Percentiles rank a stretch among this genome's conserved stretches.
Evolutionary conservation across 2,113 vertebrate genomes (phyloP).

Genomic region (Platysternon megacephalum): DNA sequence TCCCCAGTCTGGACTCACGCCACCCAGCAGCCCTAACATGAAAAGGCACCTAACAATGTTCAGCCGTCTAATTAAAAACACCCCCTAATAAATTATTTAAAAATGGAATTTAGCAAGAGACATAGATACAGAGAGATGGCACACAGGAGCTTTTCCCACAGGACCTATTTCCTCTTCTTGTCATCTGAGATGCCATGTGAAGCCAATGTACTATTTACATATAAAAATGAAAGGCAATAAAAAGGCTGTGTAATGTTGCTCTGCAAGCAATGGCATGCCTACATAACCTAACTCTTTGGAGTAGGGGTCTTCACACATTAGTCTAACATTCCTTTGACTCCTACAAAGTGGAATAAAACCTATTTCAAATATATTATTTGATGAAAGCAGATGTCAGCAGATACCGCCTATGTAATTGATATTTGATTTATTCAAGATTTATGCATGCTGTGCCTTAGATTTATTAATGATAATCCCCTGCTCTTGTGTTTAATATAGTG

Average conservation of each 20-base stretch:
- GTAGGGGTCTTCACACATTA: constrained; percentile 58
- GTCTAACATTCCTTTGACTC: constrained; percentile 74
- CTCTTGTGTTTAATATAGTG: constrained; percentile 91
- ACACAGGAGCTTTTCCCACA: constrained; percentile 13
- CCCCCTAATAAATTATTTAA: background rate
- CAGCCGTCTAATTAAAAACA: background rate
- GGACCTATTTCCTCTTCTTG: background rate
- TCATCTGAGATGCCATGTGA: background rate
- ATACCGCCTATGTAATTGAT: constrained; percentile 89
- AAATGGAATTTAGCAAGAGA: background rate
- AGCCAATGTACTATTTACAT: constrained; percentile 42
- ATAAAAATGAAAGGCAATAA: constrained; percentile 50
- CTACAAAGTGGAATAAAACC: constrained; percentile 83
- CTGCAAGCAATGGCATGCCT: constrained; percentile 17
- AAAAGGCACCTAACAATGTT: constrained; percentile 19
- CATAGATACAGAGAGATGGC: background rate
- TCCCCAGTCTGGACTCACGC: constrained; percentile 50
- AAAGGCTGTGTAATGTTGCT: constrained; percentile 30
- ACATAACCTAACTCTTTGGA: constrained; percentile 61
- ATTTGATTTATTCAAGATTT: constrained; percentile 93
- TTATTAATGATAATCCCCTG: constrained; percentile 90
- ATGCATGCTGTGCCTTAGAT: constrained; percentile 89
- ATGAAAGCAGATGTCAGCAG: constrained; percentile 87
- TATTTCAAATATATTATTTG: constrained; percentile 89
- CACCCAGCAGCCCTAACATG: constrained; percentile 35